Evolutionary conservation across 2,797 vertebrate genomes (phyloP), one percentile per base, ranked within the genome.

Genomic region (Zalophus californianus): DNA sequence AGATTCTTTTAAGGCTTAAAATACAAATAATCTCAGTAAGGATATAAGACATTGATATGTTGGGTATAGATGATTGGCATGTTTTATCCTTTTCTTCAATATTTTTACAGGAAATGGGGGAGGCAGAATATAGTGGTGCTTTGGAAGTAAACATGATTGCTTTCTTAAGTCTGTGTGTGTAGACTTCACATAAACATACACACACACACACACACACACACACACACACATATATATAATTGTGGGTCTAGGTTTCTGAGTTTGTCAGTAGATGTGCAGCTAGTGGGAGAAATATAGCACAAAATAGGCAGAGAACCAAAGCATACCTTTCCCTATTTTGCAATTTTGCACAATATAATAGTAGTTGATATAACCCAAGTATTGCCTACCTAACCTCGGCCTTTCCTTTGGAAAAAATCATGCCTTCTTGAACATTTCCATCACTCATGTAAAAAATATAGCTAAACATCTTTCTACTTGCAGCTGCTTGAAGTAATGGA

Each of bases 401-500:
- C 60, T 83, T 94, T 97, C 44, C 84, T 52, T 96, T 90, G 68
- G 77, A 54, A 95, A 96, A 96, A 95, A 83, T 52, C 89, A 85
- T 88, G 86, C 83, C 75, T 92, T 96, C 85, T 66, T 94, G 75
- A 97, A 73, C n/a, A 60, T 91, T 94, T 80, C 88, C 84, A 93
- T 97, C 94, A 92, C 87, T 96, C 90, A 80, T 89, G 82, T 96
- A 94, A 97, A 50, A 97, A 97, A 97, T 89, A 91, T 27, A 90
- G 62, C 85, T 96, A 95, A 98, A 95, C 90, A 86, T 97, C 96
- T 95, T 97, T 97, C 83, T 94, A 96, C 96, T 97, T 97, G 73
- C 97, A 95, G 94, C 95, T 97, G 97, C 96, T 85, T 77, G 78
- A 97, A 91, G 82, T 97, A 97, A 96, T 96, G 94, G 92, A 97